Evolutionary conservation across 2,113 vertebrate genomes (phyloP).

Genomic region (Dunckerocampus dactyliophorus): DNA sequence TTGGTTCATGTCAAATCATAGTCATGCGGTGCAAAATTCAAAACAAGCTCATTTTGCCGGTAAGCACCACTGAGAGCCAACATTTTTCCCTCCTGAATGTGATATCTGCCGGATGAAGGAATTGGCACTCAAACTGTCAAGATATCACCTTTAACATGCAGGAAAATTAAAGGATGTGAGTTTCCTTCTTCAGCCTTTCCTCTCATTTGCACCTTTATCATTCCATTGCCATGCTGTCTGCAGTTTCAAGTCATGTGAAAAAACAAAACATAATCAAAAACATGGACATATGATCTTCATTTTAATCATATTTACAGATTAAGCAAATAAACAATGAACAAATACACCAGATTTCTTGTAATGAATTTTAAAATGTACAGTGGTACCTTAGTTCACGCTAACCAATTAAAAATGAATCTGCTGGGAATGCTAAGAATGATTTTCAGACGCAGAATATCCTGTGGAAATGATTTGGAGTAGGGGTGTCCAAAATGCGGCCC

Average conservation of each 20-base stretch:
- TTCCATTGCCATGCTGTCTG: conserved; percentile 41
- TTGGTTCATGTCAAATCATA: conserved; percentile 29
- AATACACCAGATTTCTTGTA: too few species aligned
- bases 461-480: too few species aligned
- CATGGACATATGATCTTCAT: too few species aligned
- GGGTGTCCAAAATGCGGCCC: too few species aligned
- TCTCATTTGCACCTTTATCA: conserved; percentile 24
- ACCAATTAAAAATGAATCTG: too few species aligned
- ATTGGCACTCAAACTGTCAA: conserved; percentile 29
- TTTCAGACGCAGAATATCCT: too few species aligned
- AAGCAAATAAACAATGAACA: too few species aligned
- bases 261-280: too few species aligned
- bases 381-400: too few species aligned
- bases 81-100: conserved; percentile 14
- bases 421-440: too few species aligned
- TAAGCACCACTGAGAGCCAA: conserved; percentile 2
- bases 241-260: conserved; percentile 16
- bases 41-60: conserved; percentile 22
- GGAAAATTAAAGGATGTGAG: conserved; percentile 40
- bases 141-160: conserved; percentile 40
- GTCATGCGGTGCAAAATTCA: conserved; percentile 23
- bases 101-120: conserved; percentile 6
- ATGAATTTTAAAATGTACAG: too few species aligned
- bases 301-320: too few species aligned
- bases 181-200: conserved; percentile 18